Evolutionary conservation across 2,113 vertebrate species (phyloP).

Genomic region (Ranitomeya variabilis): DNA sequence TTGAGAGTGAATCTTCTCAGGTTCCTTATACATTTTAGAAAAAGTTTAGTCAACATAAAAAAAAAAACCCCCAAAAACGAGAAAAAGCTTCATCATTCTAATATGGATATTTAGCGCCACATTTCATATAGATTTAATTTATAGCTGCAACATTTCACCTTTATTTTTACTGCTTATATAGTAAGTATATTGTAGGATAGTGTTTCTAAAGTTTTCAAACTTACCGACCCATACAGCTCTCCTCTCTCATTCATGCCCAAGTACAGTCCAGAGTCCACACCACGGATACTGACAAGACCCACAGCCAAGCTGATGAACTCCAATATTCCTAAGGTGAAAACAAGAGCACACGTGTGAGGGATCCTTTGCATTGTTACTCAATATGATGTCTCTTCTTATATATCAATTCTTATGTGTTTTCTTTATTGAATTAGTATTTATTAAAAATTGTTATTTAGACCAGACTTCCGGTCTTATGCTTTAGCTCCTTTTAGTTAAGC

Average conservation of each 20-base stretch:
- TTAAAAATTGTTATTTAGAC: no score
- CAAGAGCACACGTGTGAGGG: neutral
- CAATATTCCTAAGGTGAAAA: conserved; percentile 84
- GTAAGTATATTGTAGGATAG: neutral
- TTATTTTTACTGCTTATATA: neutral
- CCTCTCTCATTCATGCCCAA: conserved; percentile 98
- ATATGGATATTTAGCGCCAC: neutral
- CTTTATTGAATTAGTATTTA: no score
- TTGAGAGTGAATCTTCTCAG: no score
- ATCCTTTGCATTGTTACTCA: neutral
- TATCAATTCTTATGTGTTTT: neutral
- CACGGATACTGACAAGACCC: conserved; percentile 96
- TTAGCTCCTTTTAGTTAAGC: no score
- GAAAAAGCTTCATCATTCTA: no score
- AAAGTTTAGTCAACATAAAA: no score
- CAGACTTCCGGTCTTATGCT: no score
- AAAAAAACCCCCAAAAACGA: no score
- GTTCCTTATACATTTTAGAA: no score
- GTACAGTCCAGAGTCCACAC: conserved; percentile 96
- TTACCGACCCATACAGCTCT: conserved; percentile 98
- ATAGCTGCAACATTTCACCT: neutral
- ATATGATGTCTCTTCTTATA: neutral
- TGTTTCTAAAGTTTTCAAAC: conserved; percentile 64
- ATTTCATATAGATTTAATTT: neutral
- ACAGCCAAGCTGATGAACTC: conserved; percentile 99